Conservation (phyloP, 2,113 vertebrate genomes). For the Epinephelus lanceolatus region DNA sequence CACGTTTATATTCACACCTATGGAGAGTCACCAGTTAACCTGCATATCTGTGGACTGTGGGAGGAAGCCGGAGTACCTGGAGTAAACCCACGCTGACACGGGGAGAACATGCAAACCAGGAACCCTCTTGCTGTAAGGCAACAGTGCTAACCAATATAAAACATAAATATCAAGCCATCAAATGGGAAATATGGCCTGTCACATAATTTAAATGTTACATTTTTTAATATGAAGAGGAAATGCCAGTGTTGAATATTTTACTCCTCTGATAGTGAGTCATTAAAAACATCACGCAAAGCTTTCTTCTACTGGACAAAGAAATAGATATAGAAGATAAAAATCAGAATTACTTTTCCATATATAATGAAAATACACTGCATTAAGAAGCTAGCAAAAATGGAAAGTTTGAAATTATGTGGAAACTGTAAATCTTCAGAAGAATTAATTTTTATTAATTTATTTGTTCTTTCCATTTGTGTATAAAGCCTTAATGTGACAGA, state of each 20-base stretch:
- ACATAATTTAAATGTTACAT: not conserved
- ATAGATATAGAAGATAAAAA: not conserved
- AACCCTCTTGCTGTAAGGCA: too few species aligned
- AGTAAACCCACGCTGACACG: too few species aligned
- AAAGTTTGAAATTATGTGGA: not conserved
- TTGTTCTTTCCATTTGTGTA: not conserved
- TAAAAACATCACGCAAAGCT: not conserved
- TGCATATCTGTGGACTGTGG: too few species aligned
- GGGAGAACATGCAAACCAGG: too few species aligned
- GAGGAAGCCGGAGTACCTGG: too few species aligned
- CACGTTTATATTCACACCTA: too few species aligned
- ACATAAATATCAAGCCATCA: too few species aligned
- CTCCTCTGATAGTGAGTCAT: not conserved
- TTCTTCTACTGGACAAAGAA: not conserved
- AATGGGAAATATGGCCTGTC: not conserved
- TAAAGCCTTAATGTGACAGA: not conserved
- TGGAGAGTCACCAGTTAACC: too few species aligned
- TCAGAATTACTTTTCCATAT: not conserved
- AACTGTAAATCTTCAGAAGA: not conserved
- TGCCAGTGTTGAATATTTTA: not conserved
- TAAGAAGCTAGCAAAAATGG: not conserved
- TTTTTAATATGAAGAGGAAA: not conserved
- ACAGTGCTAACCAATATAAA: not conserved
- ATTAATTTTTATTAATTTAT: not conserved
- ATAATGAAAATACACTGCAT: not conserved